These are phyloP conservation scores for Bucorvus abyssinicus DNA, from an alignment of 2,797 vertebrate genomes.

Conservation along the genomic window DNA sequence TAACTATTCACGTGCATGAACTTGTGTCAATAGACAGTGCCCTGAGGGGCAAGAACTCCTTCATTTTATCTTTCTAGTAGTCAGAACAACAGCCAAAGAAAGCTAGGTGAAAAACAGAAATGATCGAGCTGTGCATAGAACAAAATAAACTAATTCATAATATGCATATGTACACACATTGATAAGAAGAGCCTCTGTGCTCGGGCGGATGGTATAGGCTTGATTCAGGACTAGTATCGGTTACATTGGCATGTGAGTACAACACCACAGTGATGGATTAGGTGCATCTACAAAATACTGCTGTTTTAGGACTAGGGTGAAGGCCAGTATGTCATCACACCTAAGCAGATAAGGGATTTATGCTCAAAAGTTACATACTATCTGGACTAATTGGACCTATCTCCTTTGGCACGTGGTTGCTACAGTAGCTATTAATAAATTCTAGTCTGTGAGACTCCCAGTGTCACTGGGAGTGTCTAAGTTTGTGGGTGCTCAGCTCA, in stretches of 20 bases:
- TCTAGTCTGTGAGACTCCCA: neutral
- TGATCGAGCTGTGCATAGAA: neutral
- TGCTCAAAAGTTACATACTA: constrained; percentile 8
- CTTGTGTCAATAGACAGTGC: constrained; percentile 37
- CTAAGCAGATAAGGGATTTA: neutral
- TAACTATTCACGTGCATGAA: constrained; percentile 54
- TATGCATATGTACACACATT: neutral
- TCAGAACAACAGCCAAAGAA: constrained; percentile 32
- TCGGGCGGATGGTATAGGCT: neutral
- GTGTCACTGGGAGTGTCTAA: neutral
- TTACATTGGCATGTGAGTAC: neutral
- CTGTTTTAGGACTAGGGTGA: neutral
- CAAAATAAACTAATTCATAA: neutral
- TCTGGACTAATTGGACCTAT: constrained; percentile 27
- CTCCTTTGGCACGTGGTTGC: constrained; percentile 19
- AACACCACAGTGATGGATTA: neutral
- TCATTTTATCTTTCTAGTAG: constrained; percentile 47
- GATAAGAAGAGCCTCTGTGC: neutral
- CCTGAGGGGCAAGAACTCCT: constrained; percentile 41
- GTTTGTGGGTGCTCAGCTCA: neutral
- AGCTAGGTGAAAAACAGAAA: constrained; percentile 53
- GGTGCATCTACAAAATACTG: neutral
- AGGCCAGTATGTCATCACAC: constrained; percentile 32
- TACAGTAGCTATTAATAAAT: constrained; percentile 17
- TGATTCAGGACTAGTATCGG: fast-evolving